phyloP scores from a whole-genome alignment of 2,888 invertebrate genomes.

The Mesorhabditis belari region DNA sequence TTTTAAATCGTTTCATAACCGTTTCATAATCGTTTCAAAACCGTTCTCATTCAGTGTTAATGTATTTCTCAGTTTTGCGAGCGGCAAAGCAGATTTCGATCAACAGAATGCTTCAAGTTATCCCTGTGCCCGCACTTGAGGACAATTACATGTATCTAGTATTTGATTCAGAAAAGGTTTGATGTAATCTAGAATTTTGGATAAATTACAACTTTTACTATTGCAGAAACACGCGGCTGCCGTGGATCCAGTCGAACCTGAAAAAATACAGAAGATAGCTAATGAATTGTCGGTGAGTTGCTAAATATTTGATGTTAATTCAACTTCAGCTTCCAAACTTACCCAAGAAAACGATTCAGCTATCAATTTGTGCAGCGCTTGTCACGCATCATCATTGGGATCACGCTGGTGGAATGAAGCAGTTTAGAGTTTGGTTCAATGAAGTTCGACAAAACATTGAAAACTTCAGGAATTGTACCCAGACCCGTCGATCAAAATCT shows the following conservation, averaged over 20 bases:
- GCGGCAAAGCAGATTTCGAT: background rate
- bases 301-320: background rate
- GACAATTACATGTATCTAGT: constrained; percentile 44
- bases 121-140: constrained; percentile 33
- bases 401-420: constrained; percentile 42
- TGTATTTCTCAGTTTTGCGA: too few species aligned
- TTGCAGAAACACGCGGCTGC: constrained; percentile 9
- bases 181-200: constrained; percentile 13
- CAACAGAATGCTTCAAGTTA: constrained; percentile 32
- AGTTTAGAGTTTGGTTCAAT: constrained; percentile 10
- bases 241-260: constrained; percentile 43
- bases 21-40: too few species aligned
- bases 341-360: too few species aligned
- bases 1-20: too few species aligned
- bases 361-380: constrained; percentile 31
- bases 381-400: constrained; percentile 52
- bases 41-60: too few species aligned
- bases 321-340: background rate
- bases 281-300: constrained; percentile 16
- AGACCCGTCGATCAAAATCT: constrained; percentile 10
- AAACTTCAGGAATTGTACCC: background rate
- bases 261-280: constrained; percentile 18
- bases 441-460: background rate
- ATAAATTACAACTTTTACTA: too few species aligned
- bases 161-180: constrained; percentile 5